Percentiles rank a stretch among this genome's conserved stretches.
Conservation (phyloP, 2,797 vertebrate genomes). For the Ibycter americanus region DNA sequence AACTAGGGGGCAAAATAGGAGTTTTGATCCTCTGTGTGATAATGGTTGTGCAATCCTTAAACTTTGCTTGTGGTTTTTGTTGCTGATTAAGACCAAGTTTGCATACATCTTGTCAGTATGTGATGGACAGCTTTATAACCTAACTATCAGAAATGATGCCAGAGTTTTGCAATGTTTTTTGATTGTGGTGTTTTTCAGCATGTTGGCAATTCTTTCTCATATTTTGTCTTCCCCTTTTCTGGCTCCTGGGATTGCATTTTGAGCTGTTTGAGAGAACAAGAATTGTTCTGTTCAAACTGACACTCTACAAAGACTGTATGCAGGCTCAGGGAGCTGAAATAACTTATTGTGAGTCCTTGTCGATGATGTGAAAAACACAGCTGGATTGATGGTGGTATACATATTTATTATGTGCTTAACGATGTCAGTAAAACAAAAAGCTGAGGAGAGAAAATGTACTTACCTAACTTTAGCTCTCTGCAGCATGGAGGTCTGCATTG, state of each 20-base stretch:
- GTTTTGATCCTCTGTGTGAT: neutral
- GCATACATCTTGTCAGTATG: neutral
- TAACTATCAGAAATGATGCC: neutral
- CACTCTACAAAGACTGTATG: neutral
- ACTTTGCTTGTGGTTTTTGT: neutral
- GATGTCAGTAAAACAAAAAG: neutral
- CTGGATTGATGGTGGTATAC: neutral
- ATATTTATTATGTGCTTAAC: neutral
- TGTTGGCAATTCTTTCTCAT: neutral
- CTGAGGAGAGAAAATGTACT: neutral
- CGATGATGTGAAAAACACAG: neutral
- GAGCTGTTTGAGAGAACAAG: neutral
- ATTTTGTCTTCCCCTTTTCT: neutral
- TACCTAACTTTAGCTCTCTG: neutral
- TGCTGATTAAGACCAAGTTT: neutral
- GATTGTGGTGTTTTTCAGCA: neutral
- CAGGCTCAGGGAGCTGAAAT: neutral
- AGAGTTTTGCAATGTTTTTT: neutral
- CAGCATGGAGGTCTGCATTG: neutral
- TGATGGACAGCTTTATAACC: neutral
- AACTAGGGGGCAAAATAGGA: neutral
- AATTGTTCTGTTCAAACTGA: neutral
- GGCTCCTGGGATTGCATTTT: neutral
- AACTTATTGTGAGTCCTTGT: neutral
- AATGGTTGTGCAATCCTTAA: neutral